These are phyloP conservation scores for Akabosia matsudoensis DNA, from an alignment of 1,140 invertebrate species.

Conservation along the genomic window DNA sequence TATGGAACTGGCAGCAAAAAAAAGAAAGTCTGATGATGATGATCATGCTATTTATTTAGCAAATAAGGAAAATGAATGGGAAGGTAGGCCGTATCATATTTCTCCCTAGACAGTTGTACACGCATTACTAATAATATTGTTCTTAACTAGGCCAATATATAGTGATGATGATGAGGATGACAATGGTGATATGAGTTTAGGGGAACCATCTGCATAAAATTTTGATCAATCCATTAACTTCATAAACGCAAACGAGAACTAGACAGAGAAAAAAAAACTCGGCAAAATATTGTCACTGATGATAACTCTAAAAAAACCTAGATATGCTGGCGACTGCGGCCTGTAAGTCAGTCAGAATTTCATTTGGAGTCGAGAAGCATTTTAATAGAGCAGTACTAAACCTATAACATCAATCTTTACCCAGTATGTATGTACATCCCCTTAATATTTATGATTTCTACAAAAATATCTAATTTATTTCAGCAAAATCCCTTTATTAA, in stretches of 20 bases:
- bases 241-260: background rate
- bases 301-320: background rate
- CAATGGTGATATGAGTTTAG: background rate
- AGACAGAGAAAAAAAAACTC: background rate
- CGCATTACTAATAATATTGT: background rate
- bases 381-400: too few relatives aligned
- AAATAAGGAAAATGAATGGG: background rate
- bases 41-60: background rate
- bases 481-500: too few relatives aligned
- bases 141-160: background rate
- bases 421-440: too few relatives aligned
- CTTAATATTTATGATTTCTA: too few relatives aligned
- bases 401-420: too few relatives aligned
- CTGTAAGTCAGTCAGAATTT: too few relatives aligned
- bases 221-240: slow-evolving; percentile 7
- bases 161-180: background rate
- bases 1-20: background rate
- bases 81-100: background rate
- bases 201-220: background rate
- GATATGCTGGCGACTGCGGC: too few relatives aligned
- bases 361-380: too few relatives aligned
- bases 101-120: background rate
- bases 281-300: too few relatives aligned
- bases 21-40: background rate
- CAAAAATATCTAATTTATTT: too few relatives aligned